phyloP scores from a whole-genome alignment of 2,113 vertebrate species.

The Megaceryle maxima region DNA sequence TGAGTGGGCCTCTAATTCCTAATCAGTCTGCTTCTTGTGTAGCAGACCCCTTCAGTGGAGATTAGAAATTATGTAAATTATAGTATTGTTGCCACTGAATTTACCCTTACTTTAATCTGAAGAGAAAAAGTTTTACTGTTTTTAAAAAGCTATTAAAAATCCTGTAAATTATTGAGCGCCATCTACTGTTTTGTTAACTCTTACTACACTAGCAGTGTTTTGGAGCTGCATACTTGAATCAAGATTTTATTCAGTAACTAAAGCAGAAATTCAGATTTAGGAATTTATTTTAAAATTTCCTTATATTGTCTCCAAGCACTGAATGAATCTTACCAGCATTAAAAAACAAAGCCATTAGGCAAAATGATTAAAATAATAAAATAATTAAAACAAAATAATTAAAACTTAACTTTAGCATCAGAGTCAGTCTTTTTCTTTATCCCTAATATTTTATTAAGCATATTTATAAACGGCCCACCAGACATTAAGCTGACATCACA shows the following conservation, averaged over 20 bases:
- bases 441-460: background rate
- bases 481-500: background rate
- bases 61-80: background rate
- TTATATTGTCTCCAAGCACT: background rate
- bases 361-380: no score
- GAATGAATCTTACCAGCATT: background rate
- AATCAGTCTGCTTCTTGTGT: background rate
- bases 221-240: background rate
- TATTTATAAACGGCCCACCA: background rate
- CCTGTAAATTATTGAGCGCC: constrained; percentile 25
- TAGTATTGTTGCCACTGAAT: background rate
- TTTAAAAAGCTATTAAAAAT: background rate
- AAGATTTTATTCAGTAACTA: background rate
- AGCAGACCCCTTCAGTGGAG: background rate
- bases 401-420: background rate
- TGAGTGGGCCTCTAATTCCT: background rate
- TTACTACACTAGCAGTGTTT: background rate
- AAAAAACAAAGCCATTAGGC: background rate
- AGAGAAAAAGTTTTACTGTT: background rate
- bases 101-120: background rate
- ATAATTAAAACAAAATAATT: background rate
- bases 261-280: background rate
- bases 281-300: background rate
- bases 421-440: background rate
- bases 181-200: constrained; percentile 21